phyloP scores from a whole-genome alignment of 1,140 invertebrate species.

The Drosophila pachea region DNA sequence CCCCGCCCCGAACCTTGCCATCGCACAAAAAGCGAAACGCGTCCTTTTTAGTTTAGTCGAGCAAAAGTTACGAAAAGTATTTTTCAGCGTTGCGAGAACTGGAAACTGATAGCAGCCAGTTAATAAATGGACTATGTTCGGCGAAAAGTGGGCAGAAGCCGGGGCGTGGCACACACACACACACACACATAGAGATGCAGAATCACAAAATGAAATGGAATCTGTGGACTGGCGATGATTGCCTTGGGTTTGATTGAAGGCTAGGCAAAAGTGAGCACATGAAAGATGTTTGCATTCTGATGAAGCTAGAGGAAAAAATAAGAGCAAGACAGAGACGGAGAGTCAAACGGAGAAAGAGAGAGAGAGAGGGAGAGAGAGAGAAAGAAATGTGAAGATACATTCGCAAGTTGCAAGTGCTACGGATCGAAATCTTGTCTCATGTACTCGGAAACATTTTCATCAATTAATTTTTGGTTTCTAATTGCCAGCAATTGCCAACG shows the following conservation, averaged over 20 bases:
- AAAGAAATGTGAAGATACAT: slow-evolving; percentile 22
- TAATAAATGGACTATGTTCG: slow-evolving; percentile 66
- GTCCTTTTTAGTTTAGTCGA: slow-evolving; percentile 51
- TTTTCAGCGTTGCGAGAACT: slow-evolving; percentile 55
- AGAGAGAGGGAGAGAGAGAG: not conserved
- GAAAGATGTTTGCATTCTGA: slow-evolving; percentile 61
- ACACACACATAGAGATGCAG: not conserved
- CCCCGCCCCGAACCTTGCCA: too few species aligned
- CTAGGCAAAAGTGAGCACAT: slow-evolving; percentile 22
- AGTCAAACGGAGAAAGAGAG: not conserved
- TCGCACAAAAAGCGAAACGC: slow-evolving; percentile 6
- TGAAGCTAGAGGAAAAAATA: slow-evolving; percentile 31
- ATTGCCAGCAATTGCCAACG: slow-evolving; percentile 33
- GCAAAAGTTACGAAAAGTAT: slow-evolving; percentile 67
- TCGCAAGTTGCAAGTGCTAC: not conserved
- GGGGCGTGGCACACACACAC: not conserved
- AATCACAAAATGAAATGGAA: slow-evolving; percentile 59
- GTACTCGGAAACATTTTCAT: slow-evolving; percentile 13
- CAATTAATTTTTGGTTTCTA: slow-evolving; percentile 51
- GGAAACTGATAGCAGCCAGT: slow-evolving; percentile 69
- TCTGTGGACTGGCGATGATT: slow-evolving; percentile 49
- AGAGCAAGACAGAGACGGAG: not conserved
- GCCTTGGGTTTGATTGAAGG: slow-evolving; percentile 21
- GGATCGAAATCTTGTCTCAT: slow-evolving; percentile 10
- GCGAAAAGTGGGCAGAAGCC: not conserved